A percentile compares a stretch with the other conserved stretches of the same genome.
Evolutionary conservation across 1,140 invertebrate genomes (phyloP).

Genomic region (Zelostemma sp.): DNA sequence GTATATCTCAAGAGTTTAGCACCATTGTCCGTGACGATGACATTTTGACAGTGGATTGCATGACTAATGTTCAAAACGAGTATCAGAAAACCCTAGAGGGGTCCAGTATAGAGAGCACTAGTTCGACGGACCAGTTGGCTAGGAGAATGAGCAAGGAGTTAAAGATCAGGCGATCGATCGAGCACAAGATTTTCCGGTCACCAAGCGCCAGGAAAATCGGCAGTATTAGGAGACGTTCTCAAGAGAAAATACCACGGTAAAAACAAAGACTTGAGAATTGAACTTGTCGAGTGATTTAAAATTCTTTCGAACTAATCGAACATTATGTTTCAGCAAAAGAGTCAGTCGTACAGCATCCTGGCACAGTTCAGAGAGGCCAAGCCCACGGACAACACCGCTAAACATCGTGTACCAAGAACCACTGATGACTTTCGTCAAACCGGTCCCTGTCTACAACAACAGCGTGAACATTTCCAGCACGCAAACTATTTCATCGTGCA

Average conservation of each 20-base stretch:
- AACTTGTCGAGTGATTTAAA: too few species aligned
- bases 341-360: constrained; percentile 57
- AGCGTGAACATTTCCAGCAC: not conserved
- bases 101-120: constrained; percentile 72
- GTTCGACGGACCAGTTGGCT: constrained; percentile 78
- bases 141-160: constrained; percentile 78
- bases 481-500: constrained; percentile 42
- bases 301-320: not conserved
- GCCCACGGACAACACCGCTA: constrained; percentile 1
- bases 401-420: not conserved
- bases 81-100: constrained; percentile 81
- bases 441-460: not conserved
- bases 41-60: constrained; percentile 44
- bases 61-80: constrained; percentile 74
- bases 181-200: constrained; percentile 81
- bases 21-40: constrained; percentile 59
- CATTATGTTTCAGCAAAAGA: constrained; percentile 34
- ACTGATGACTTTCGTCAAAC: not conserved
- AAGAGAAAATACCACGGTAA: constrained; percentile 68
- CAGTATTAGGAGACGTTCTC: constrained; percentile 77
- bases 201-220: constrained; percentile 86
- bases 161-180: constrained; percentile 77
- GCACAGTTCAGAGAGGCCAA: constrained; percentile 47
- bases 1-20: constrained; percentile 78
- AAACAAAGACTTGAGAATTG: too few species aligned